Conservation (phyloP, 35 echinoderm and acorn worm species). For the Patiria miniata region DNA sequence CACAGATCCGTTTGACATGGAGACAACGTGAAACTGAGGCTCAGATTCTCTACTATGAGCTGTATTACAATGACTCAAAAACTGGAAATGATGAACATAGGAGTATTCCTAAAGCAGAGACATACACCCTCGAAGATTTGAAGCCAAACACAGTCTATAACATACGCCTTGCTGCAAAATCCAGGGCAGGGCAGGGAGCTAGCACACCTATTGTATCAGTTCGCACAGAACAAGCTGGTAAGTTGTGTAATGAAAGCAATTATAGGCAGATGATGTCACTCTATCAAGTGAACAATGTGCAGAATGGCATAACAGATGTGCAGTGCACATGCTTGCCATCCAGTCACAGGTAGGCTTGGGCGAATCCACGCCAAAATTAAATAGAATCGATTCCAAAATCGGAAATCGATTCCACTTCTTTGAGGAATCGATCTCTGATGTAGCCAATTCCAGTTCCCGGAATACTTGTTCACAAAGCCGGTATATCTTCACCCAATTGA, state of each 20-base stretch:
- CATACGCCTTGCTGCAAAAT: conserved; percentile 82
- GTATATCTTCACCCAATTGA: too few species aligned
- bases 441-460: too few species aligned
- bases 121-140: conserved; percentile 63
- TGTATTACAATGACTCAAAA: conserved; percentile 88
- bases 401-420: too few species aligned
- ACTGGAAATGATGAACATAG: conserved; percentile 47
- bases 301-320: too few species aligned
- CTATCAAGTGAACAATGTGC: too few species aligned
- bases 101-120: conserved; percentile 42
- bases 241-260: conserved; percentile 1
- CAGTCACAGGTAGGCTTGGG: too few species aligned
- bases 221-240: conserved; percentile 87
- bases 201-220: conserved; percentile 81
- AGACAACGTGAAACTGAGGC: conserved; percentile 61
- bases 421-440: too few species aligned
- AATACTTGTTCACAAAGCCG: too few species aligned
- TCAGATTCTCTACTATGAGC: conserved; percentile 68
- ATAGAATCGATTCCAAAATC: too few species aligned
- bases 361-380: too few species aligned
- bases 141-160: conserved; percentile 90
- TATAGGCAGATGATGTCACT: too few species aligned
- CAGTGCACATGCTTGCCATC: too few species aligned
- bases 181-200: conserved; percentile 65
- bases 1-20: conserved; percentile 80